Conservation (phyloP, 1,140 invertebrate species). For the Thrips palmi region DNA sequence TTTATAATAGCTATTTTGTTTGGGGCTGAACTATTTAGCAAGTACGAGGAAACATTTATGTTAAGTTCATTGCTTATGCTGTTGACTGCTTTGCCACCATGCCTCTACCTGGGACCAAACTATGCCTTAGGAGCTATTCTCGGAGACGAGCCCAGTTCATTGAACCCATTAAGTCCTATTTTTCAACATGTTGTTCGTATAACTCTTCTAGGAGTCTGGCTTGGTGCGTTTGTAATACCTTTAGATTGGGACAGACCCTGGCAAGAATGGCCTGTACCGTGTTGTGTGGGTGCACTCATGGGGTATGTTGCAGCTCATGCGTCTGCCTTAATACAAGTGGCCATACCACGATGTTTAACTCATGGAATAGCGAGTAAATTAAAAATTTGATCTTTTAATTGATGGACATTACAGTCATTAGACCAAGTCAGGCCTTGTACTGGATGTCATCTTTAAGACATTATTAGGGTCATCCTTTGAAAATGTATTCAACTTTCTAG, state of each 20-base stretch:
- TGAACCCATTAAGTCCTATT: slow-evolving; percentile 33
- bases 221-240: slow-evolving; percentile 71
- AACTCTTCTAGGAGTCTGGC: slow-evolving; percentile 69
- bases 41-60: slow-evolving; percentile 50
- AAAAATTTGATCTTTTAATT: too few species aligned
- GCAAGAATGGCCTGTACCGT: slow-evolving; percentile 69
- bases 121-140: slow-evolving; percentile 16
- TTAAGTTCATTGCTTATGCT: slow-evolving; percentile 42
- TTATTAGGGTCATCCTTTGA: too few species aligned
- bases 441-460: too few species aligned
- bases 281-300: slow-evolving; percentile 43
- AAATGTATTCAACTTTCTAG: too few species aligned
- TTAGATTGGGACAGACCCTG: slow-evolving; percentile 84
- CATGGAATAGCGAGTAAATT: too few species aligned
- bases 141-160: slow-evolving; percentile 18
- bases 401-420: too few species aligned
- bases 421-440: too few species aligned
- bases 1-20: slow-evolving; percentile 48
- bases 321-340: too few species aligned
- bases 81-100: slow-evolving; percentile 43
- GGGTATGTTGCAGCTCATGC: slow-evolving; percentile 38
- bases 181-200: slow-evolving; percentile 33
- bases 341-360: too few species aligned
- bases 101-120: slow-evolving; percentile 35
- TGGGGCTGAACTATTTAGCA: slow-evolving; percentile 45